Base-by-base conservation (phyloP, 2,113 vertebrate genomes). In the Ochotona curzoniae region DNA sequence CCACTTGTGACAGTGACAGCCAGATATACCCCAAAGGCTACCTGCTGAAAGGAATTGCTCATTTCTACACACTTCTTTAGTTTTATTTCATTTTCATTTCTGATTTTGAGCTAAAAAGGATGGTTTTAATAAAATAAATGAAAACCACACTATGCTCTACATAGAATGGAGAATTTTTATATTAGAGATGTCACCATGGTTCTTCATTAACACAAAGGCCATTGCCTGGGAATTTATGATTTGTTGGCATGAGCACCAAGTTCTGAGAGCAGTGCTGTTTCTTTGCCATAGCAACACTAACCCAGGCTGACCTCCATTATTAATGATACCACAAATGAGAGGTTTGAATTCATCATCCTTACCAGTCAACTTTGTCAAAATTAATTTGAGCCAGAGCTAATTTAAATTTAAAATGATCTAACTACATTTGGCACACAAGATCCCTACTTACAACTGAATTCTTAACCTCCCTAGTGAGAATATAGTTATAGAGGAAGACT, bases 91-190 rank as follows among this genome's bases (percentile, higher is more conserved):
- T 73, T 87, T 93, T 69, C 14, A 35, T 25, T 70, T 95, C 81
- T 93, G 28, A 73, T 83, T 92, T 89, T 92, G 38, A 81, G 57
- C 25, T 71, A 80, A 94, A 95, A 96, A 83, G n/a, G 81, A 84
- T 91, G 87, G 81, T 57, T 94, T 93, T 90, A 90, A 96, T 95
- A 94, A 96, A 95, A 74, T 78, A 87, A 96, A 94, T 71, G 28
- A 93, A 83, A 95, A 51, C 26, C 70, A 78, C 79, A 32, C 11
- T 83, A 51, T 94, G 3, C 18, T 92, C 35, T 69, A 25, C 6
- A 76, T 17, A 74, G 67, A 71, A 66, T 60, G 69, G 49, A 61
- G 5, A 0, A 18, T 14, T 75, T 89, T 57, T 54, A 18, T 51
- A 54, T 85, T 66, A 70, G 67, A 82, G 84, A 94, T 73, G 82